Conservation (phyloP, 2,797 vertebrate genomes). For the Coracias cyanogaster region DNA sequence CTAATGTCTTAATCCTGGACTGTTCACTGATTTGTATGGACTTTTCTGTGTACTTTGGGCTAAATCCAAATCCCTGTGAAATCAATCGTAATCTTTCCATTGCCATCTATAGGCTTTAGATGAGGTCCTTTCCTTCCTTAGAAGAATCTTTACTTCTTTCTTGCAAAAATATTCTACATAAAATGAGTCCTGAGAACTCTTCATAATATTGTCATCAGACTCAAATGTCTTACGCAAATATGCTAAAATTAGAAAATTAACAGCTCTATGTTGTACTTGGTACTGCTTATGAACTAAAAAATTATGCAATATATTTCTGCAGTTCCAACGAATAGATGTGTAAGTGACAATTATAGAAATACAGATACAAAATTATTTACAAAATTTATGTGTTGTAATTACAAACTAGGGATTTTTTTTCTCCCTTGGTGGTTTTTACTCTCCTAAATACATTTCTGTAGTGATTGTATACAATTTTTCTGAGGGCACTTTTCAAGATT, state of each 20-base stretch:
- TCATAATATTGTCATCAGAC: not conserved
- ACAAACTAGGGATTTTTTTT: not conserved
- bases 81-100: slow-evolving; percentile 59
- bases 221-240: not conserved
- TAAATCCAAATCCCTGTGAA: slow-evolving; percentile 51
- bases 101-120: slow-evolving; percentile 38
- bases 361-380: not conserved
- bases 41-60: slow-evolving; percentile 48
- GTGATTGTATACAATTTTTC: slow-evolving; percentile 6
- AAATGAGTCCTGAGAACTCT: not conserved
- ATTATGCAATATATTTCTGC: not conserved
- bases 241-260: not conserved
- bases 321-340: not conserved
- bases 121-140: slow-evolving; percentile 1
- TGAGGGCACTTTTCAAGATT: slow-evolving; percentile 32
- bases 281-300: not conserved
- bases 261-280: not conserved
- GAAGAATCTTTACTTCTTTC: slow-evolving; percentile 7
- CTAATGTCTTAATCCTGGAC: slow-evolving; percentile 66
- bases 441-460: slow-evolving; percentile 3
- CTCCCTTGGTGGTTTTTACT: not conserved
- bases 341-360: not conserved
- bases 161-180: not conserved
- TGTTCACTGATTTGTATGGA: slow-evolving; percentile 64
- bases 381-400: not conserved